Evolutionary conservation across 2,797 vertebrate species (phyloP).

Genomic region (Tiaroga cobitis): DNA sequence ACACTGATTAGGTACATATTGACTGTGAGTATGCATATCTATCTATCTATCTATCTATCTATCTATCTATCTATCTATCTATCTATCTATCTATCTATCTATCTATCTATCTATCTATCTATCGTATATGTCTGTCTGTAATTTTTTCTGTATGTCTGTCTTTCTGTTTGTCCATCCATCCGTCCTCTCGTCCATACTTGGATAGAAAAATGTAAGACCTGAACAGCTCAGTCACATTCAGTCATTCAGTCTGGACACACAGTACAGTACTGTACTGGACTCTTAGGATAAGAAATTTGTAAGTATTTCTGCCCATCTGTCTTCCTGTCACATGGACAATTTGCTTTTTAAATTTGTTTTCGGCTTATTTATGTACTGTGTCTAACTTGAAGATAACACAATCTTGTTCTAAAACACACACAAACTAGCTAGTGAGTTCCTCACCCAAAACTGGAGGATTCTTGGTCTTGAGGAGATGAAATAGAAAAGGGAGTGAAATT

Average conservation of each 20-base stretch:
- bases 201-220: background rate
- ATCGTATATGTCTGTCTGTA: background rate
- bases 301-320: background rate
- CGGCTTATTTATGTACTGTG: background rate
- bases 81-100: background rate
- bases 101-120: background rate
- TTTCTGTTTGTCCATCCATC: background rate
- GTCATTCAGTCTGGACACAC: background rate
- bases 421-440: constrained; percentile 14
- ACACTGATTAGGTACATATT: background rate
- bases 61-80: background rate
- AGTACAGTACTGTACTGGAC: background rate
- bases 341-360: constrained; percentile 13
- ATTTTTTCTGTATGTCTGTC: background rate
- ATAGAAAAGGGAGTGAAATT: constrained; percentile 33
- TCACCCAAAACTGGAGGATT: background rate
- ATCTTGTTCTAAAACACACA: constrained; percentile 18
- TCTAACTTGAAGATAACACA: constrained; percentile 8
- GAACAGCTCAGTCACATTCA: background rate
- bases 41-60: background rate
- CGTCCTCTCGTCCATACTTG: background rate
- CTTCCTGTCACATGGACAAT: background rate
- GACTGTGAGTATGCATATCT: background rate
- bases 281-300: background rate
- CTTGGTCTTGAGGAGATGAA: background rate